Evolutionary conservation across 2,888 invertebrate species (phyloP), one percentile per base, ranked within the genome.

Genomic region (Koerneria pararmatus): DNA sequence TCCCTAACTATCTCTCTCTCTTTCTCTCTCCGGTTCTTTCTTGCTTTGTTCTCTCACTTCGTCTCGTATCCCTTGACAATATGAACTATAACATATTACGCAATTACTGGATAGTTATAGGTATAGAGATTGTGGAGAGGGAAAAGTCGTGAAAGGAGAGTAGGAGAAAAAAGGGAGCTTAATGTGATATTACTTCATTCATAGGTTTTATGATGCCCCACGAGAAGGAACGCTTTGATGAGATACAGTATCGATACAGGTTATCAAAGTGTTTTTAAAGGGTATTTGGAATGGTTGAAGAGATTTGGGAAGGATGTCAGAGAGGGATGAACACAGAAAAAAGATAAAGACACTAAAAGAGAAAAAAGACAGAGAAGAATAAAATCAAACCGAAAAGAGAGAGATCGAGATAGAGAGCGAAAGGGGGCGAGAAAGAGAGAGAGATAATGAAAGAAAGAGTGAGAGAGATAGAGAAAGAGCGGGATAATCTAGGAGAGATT

Each of bases 161-260:
- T n/a, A n/a, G n/a, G n/a, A n/a, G n/a, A n/a, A n/a, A n/a, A n/a
- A n/a, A n/a, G n/a, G n/a, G n/a, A n/a, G n/a, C n/a, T n/a, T n/a
- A n/a, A 1, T 46, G 46, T 19, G n/a, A 46, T 15, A 1, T 15
- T n/a, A 11, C 15, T 24, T 53, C 15, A 24, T 11, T 34, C 57
- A 32, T 37, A 70, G 75, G 76, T 3, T 74, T 75, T 68, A 74
- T 77, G 74, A 75, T 74, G 68, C 71, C 70, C 22, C 75, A 77
- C 35, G 76, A 77, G 54, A 74, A 74, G 58, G 74, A 58, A n/a
- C 73, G 72, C 32, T 77, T 77, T 41, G 76, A 77, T 56, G 69
- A 70, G 59, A 77, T 77, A 32, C 75, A 77, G 56, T 77, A 77
- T 65, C 70, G 71, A 58, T 77, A 75, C 60, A 73, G 71, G 53